Evolutionary conservation across 2,113 vertebrate genomes (phyloP).

Genomic region (Formicarius rufipectus): DNA sequence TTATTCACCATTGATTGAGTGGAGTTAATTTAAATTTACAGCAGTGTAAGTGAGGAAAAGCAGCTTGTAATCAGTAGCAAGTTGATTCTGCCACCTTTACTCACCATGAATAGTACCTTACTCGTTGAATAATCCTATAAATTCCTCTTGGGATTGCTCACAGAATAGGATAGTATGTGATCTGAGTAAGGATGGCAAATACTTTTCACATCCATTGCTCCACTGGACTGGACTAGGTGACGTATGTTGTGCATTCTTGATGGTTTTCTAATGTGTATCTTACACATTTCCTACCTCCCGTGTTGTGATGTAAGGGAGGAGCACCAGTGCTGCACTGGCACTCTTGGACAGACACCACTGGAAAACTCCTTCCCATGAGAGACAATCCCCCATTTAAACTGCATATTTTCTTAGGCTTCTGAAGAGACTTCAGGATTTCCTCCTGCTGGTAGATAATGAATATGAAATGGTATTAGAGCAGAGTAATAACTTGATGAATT

Average conservation of each 20-base stretch:
- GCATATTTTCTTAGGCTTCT: background rate
- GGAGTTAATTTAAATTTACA: constrained; percentile 69
- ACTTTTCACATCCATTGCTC: constrained; percentile 16
- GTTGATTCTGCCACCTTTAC: constrained; percentile 65
- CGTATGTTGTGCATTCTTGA: background rate
- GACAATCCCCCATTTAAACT: background rate
- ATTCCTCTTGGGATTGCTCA: constrained; percentile 42
- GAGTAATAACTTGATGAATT: background rate
- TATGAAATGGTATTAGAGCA: background rate
- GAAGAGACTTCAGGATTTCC: background rate
- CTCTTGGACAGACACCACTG: background rate
- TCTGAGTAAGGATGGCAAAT: constrained; percentile 46
- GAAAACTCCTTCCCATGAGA: background rate
- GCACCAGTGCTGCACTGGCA: background rate
- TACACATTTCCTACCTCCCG: background rate
- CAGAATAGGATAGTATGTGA: constrained; percentile 43
- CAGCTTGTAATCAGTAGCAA: constrained; percentile 34
- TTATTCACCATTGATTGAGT: constrained; percentile 59
- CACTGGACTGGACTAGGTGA: background rate
- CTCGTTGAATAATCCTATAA: constrained; percentile 48
- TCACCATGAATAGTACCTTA: constrained; percentile 61
- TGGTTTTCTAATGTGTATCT: background rate
- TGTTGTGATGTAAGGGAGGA: background rate
- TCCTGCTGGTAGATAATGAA: background rate
- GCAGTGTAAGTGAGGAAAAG: constrained; percentile 61